Conservation (phyloP, 1,140 invertebrate species). For the Physella acuta region DNA sequence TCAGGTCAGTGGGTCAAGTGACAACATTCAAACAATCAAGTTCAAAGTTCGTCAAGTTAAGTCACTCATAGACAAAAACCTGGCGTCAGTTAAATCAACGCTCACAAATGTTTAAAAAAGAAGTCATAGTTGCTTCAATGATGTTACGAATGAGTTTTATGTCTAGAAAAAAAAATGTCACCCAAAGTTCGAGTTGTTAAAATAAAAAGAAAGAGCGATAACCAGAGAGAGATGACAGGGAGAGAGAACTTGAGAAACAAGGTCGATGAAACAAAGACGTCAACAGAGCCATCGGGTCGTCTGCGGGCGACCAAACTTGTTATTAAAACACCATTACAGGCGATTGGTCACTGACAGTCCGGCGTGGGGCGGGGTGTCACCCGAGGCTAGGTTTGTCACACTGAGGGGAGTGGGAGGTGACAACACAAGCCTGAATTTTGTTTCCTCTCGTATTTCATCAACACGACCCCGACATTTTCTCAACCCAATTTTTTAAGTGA, state of each 20-base stretch:
- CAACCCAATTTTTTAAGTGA: neutral
- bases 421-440: neutral
- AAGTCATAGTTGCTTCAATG: neutral
- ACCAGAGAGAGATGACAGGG: neutral
- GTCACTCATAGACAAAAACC: neutral
- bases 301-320: neutral
- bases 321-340: neutral
- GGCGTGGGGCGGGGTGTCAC: neutral
- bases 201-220: neutral
- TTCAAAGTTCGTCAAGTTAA: neutral
- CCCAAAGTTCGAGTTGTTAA: neutral
- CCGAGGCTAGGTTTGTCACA: neutral
- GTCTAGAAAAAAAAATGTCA: neutral
- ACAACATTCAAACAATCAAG: too few species aligned
- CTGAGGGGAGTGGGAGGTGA: neutral
- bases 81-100: neutral
- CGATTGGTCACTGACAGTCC: neutral
- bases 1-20: too few species aligned
- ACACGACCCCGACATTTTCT: neutral
- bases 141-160: neutral
- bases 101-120: neutral
- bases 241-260: neutral
- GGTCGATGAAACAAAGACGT: neutral
- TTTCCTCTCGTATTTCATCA: neutral
- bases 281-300: neutral